Evolutionary conservation across 1,140 invertebrate genomes (phyloP), one percentile per base, ranked within the genome.

Genomic region (Lepeophtheirus salmonis): DNA sequence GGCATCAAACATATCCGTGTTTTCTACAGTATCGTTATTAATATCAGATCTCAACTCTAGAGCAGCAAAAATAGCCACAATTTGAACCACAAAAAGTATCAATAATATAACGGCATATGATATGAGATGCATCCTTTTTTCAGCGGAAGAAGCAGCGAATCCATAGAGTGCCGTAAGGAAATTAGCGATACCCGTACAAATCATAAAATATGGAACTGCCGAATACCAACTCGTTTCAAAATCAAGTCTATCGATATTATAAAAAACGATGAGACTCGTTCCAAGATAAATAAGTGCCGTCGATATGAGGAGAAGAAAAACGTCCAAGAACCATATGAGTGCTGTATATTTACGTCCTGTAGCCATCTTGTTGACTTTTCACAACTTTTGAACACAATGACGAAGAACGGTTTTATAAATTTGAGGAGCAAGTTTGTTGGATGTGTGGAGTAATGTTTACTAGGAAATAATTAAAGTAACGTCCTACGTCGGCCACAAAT

Each of bases 1-100:
- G 52, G 20, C 52, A 24, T 54, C 22, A 20, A 54, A 54, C 10
- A 54, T 20, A 24, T 54, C 52, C 10, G 23, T 54, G 52, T 24
- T 54, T n/a, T 54, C 20, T n/a, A 54, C n/a, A 16, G 20, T 20
- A 13, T 20, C 52, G 4, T 24, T 54, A 3, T 21, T 12, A 54
- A 54, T 54, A 20, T 21, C 52, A 18, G 18, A 14, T 3, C 52
- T 20, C 16, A 54, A 13, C 23, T 54, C 52, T 20, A 54, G n/a
- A 13, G 52, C 52, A 24, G 52, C 52, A 54, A 54, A 54, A 54
- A 54, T 54, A 20, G 52, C 52, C 17, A 54, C 20, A 4, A 54
- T 12, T 23, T 54, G 52, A 24, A 23, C 18, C 18, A 54, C 23
- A 24, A 54, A 54, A 20, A 54, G 23, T 2, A 23, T n/a, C n/a